Evolutionary conservation across 2,888 invertebrate genomes (phyloP), one percentile per base, ranked within the genome.

Genomic region (Cybosia mesomella): DNA sequence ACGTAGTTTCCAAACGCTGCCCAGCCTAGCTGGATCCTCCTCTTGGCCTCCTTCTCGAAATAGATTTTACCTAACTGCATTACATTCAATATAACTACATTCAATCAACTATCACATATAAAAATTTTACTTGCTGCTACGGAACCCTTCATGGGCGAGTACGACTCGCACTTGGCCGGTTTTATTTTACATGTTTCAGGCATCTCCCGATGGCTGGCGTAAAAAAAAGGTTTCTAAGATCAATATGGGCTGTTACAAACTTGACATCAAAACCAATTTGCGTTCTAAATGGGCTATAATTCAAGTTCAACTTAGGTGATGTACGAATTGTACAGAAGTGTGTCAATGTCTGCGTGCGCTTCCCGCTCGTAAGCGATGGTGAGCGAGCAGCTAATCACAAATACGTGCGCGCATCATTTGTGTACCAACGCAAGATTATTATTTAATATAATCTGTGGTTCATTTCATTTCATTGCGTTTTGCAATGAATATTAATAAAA

Each of bases 381-480:
- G 24, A 22, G 24, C 22, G 49, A 49, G n/a, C 28, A n/a, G 32
- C 21, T 68, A 65, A 68, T 61, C 34, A 36, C 28, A 60, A 58
- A 61, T 64, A 64, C 64, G 65, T 68, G 68, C 24, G 60, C 39
- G 43, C 64, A 65, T 61, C 64, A 53, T 68, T 68, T 65, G 43
- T 55, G 49, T 28, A 55, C 13, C 2, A 36, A 28, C n/a, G 36
- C 54, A 39, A 39, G 22, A 58, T 58, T 61, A 61, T 57, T 22
- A 32, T 53, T 21, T 63, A 54, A 63, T 15, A 34, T 43, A 18
- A 43, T 34, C 60, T 10, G 21, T 24, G 28, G 43, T 60, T 24
- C 24, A 43, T 43, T 60, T 24, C 24, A 43, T 43, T 24, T 24
- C 11, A 43, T 43, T 22, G 18, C 18, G 59, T 39, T 22, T 55